Base-by-base conservation (phyloP, 2,797 vertebrate genomes). In the Erpetoichthys calabaricus region DNA sequence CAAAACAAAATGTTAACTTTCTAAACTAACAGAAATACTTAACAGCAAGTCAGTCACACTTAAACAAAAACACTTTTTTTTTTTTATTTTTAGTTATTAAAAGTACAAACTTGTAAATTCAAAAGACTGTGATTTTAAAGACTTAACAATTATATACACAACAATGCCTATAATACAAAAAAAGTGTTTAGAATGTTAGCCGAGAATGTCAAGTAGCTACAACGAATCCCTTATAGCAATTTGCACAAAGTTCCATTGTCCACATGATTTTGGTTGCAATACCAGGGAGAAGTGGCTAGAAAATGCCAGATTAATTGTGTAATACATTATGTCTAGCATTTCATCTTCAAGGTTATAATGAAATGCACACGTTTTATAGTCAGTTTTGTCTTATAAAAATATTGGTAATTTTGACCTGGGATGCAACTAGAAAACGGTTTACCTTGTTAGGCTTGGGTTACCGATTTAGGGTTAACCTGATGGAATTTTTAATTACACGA, bases 401-500 rank as follows among this genome's bases (percentile, higher is more conserved):
- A 25, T 25, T 25, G 25, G 25, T 25, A 25, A 25, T 25, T 25
- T 25, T 25, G 25, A 25, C 25, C 25, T 25, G 25, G 25, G 25
- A 25, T 25, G 25, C 25, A 25, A 25, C 25, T 25, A 25, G 25
- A 25, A 25, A 25, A 25, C 25, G 25, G 9, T 58, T 85, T 70
- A 85, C 83, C 77, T 25, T 25, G 25, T 25, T 25, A 25, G 25
- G 25, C 25, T 25, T 25, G 25, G 25, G 73, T 75, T 87, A 90
- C 71, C 89, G 89, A 64, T 97, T 99, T 63, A 99, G 91, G 44
- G 94, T 97, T 70, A 98, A 82, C 73, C 95, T 90, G 73, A 99
- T 97, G 63, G 94, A 97, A 73, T 97, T 97, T 71, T 97, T 99
- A 64, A 97, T 88, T 25, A 99, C 86, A 42, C 91, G 88, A 62